phyloP scores from a whole-genome alignment of 2,113 vertebrate species.

The Ellobius talpinus region DNA sequence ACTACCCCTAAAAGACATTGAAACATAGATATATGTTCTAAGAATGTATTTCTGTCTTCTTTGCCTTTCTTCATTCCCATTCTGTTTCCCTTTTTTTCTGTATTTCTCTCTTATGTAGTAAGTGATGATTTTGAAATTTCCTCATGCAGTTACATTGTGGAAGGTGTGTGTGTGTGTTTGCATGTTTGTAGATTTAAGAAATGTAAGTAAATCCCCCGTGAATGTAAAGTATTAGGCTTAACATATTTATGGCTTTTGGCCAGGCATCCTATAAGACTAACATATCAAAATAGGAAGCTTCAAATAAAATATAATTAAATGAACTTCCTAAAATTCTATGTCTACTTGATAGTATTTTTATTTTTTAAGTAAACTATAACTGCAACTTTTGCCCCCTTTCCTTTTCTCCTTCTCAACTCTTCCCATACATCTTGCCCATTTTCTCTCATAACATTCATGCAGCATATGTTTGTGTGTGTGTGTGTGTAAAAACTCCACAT shows the following conservation, averaged over 20 bases:
- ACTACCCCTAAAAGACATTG: neutral
- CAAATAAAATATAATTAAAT: neutral
- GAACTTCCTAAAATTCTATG: neutral
- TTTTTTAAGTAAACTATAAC: no score
- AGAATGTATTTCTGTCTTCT: neutral
- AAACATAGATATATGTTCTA: neutral
- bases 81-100: no score
- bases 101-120: neutral
- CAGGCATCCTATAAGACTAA: neutral
- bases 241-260: neutral
- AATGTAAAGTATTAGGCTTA: neutral
- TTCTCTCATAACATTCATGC: neutral
- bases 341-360: neutral
- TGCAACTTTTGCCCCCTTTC: neutral
- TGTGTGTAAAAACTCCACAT: neutral
- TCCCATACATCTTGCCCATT: accelerated
- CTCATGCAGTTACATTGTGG: neutral
- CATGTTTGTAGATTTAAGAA: neutral
- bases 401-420: neutral
- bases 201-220: neutral
- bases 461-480: no score
- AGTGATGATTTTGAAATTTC: neutral
- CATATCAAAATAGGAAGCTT: neutral
- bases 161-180: neutral
- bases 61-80: neutral